Base-by-base conservation (phyloP, 2,797 vertebrate species). In the Poeciliopsis gracilis region DNA sequence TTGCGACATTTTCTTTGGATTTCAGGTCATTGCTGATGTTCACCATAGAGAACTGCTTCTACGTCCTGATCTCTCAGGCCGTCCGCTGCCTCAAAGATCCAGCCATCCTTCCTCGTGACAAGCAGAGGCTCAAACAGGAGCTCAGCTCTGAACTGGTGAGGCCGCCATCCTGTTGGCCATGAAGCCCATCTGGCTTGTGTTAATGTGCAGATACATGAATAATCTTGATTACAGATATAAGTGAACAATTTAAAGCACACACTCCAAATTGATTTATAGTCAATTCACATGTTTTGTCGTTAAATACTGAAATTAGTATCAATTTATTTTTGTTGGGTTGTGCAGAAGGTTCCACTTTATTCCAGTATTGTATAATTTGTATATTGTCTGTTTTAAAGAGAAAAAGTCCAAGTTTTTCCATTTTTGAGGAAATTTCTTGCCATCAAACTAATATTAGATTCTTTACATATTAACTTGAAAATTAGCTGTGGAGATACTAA, bases 31-130 rank as follows among this genome's bases (percentile, higher is more conserved):
- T 99, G 86, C 95, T 99, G 83, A 97, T 98, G 96, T 99, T 99
- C 90, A 98, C 97, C 72, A 99, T 99, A 97, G 98, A 99, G 83
- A 99, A 99, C 95, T 98, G 98, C 87, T 99, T 99, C 94, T 99
- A 99, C 87, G 96, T 99, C 93, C 95, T 99, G 89, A 97, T 98
- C 95, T 99, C 98, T 53, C 98, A 99, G 93, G 98, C 98, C 0
- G 93, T 97, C 41, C 97, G 97, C 0, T 98, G 97, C 89, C 93
- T 99, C 78, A 96, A 97, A 92, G 98, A 99, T 87, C 95, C 97
- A 0, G 88, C 95, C 0, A 96, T 99, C 87, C 94, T 96, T 7
- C 96, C 96, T 1, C 95, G 98, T 15, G 98, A 99, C 91, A 99
- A 99, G 82, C 98, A 99, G 94, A 94, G 98, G 41, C 97, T 99